Conservation (phyloP, 2,113 vertebrate genomes). For the Elgaria multicarinata region DNA sequence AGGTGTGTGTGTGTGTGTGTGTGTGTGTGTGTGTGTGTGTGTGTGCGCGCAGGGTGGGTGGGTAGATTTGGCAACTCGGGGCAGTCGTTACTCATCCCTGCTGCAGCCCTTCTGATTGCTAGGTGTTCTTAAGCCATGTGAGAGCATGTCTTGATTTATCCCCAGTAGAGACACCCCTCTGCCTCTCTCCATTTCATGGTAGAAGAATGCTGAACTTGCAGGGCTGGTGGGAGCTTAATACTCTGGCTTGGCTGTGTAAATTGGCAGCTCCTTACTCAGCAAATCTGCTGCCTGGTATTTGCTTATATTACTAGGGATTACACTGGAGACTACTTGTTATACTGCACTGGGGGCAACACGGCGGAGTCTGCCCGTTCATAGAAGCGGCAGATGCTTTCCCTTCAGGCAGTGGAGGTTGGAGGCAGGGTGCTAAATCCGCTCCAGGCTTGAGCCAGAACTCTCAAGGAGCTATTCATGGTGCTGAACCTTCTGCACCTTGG, state of each 20-base stretch:
- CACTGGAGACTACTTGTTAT: not conserved
- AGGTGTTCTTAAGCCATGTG: not conserved
- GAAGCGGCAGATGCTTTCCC: not conserved
- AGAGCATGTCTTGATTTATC: not conserved
- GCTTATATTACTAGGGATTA: not conserved
- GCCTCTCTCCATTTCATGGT: not conserved
- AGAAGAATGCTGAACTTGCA: not conserved
- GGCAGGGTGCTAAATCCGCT: too few relatives aligned
- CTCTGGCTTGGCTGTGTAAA: not conserved
- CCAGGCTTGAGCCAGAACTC: too few relatives aligned
- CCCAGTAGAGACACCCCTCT: not conserved
- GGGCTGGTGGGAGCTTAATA: not conserved
- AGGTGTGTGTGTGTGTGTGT: not conserved
- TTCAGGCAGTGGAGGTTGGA: too few relatives aligned
- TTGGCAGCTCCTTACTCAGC: not conserved
- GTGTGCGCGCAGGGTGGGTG: too few relatives aligned
- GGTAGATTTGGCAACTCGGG: not conserved
- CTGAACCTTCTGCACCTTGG: too few relatives aligned
- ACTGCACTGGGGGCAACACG: not conserved
- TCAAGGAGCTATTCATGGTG: too few relatives aligned
- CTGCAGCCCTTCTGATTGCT: not conserved
- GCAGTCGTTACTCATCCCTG: not conserved
- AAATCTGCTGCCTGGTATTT: constrained; percentile 1
- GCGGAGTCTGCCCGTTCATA: rapidly evolving
- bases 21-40: too few relatives aligned